A percentile compares a stretch with the other conserved stretches of the same genome.
These are phyloP conservation scores for Phalacrocorax aristotelis DNA, from an alignment of 2,113 vertebrate genomes.

Conservation along the genomic window DNA sequence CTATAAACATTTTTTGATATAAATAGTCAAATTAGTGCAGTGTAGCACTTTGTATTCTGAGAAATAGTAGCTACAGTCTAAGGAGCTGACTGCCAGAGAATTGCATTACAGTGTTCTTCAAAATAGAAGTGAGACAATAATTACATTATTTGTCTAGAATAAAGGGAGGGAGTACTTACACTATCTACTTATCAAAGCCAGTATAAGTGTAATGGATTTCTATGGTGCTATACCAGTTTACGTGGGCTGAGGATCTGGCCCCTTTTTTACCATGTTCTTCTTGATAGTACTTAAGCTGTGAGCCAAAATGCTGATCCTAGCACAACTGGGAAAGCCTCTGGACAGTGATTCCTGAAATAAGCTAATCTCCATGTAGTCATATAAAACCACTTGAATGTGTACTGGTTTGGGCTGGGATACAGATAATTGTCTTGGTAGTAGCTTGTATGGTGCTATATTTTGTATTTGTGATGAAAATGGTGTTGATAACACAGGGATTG, in stretches of 20 bases:
- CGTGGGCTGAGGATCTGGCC: not conserved
- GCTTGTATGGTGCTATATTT: not conserved
- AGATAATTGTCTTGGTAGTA: not conserved
- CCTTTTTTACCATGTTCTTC: not conserved
- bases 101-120: not conserved
- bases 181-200: not conserved
- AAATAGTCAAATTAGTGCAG: not conserved
- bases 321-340: not conserved
- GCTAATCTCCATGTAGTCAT: not conserved
- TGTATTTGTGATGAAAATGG: not conserved
- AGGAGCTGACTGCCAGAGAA: not conserved
- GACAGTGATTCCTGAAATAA: not conserved
- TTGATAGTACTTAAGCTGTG: not conserved
- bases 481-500: not conserved
- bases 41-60: not conserved
- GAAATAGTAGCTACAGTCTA: not conserved
- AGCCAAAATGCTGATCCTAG: not conserved
- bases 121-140: not conserved
- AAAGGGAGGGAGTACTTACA: not conserved
- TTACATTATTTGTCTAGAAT: not conserved
- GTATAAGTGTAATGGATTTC: not conserved
- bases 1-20: not conserved
- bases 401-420: not conserved
- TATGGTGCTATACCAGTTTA: not conserved
- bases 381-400: not conserved